A percentile compares a stretch with the other conserved stretches of the same genome.
Conservation (phyloP, 35 echinoderm and acorn worm genomes). For the Hemicentrotus pulcherrimus region DNA sequence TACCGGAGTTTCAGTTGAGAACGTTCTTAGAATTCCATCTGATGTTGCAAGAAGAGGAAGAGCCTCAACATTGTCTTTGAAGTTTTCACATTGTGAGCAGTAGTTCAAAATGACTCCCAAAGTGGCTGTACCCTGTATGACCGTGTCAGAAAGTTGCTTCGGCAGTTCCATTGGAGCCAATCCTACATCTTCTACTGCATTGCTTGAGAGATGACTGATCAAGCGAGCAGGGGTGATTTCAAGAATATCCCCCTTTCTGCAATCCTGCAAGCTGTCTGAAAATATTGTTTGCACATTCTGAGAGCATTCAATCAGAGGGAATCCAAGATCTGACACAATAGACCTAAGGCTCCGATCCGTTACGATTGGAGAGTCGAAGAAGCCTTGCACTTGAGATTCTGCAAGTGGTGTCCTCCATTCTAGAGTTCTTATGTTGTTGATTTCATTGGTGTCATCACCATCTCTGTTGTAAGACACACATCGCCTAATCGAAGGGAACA, state of each 20-base stretch:
- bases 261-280: background rate
- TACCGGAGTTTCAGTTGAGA: background rate
- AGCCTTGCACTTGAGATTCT: background rate
- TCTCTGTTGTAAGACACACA: background rate
- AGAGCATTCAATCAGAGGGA: conserved; percentile 16
- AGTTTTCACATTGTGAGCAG: background rate
- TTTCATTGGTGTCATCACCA: background rate
- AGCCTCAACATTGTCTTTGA: background rate
- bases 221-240: background rate
- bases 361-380: background rate
- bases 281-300: background rate
- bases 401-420: background rate
- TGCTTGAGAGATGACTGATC: background rate
- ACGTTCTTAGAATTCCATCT: background rate
- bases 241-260: background rate
- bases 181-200: background rate
- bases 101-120: background rate
- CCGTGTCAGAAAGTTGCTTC: conserved; percentile 6
- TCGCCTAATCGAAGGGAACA: background rate
- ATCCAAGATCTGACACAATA: background rate
- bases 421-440: background rate
- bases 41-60: background rate
- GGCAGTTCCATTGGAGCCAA: background rate
- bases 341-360: background rate
- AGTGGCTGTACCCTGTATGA: background rate